Conservation (phyloP, 2,113 vertebrate species). For the Pan paniscus region DNA sequence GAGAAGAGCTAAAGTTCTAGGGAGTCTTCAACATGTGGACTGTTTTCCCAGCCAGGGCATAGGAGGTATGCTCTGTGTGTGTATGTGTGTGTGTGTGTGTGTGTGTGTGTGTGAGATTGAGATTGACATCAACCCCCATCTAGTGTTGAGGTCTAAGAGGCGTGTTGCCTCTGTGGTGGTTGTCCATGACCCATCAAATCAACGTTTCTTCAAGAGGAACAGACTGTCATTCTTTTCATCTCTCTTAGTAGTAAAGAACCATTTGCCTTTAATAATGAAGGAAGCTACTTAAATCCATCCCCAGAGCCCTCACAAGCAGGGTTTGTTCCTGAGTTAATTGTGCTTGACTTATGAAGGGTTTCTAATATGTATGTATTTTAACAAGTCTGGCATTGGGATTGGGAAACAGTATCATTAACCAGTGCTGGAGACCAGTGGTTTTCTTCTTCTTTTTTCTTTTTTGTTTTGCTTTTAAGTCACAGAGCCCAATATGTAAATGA, state of each 20-base stretch:
- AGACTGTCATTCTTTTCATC: not conserved
- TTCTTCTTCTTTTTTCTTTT: not conserved
- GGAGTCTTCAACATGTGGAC: not conserved
- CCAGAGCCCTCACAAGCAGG: not conserved
- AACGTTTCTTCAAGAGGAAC: not conserved
- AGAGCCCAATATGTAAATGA: not conserved
- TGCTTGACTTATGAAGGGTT: slow-evolving; percentile 23
- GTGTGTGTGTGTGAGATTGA: not conserved
- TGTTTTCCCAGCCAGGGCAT: not conserved
- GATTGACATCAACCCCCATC: not conserved
- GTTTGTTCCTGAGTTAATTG: slow-evolving; percentile 24
- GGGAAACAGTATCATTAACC: not conserved
- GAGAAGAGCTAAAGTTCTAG: not conserved
- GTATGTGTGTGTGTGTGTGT: not conserved
- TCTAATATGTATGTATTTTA: not conserved
- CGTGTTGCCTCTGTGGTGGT: not conserved
- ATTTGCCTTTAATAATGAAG: slow-evolving; percentile 2
- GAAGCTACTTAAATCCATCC: not conserved
- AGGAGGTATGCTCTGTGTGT: not conserved
- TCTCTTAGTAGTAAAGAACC: not conserved
- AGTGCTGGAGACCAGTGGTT: not conserved
- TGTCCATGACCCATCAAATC: not conserved
- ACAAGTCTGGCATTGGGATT: not conserved
- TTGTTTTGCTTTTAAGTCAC: not conserved
- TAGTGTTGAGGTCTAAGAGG: not conserved